Percentiles rank a stretch among this genome's conserved stretches.
phyloP scores from a whole-genome alignment of 2,113 vertebrate species.

The Tragulus kanchil region DNA sequence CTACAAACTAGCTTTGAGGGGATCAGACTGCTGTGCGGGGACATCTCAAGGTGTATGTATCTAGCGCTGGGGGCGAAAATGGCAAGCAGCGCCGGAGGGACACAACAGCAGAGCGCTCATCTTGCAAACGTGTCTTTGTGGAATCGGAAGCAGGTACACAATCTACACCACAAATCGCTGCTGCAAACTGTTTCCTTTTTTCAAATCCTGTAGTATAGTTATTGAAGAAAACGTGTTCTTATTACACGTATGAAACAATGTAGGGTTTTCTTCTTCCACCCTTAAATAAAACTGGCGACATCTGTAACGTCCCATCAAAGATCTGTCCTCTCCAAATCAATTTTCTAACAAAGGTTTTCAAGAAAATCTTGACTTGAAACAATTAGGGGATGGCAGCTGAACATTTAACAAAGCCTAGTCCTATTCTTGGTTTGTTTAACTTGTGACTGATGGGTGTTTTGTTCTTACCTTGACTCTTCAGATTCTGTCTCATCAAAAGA shows the following conservation, averaged over 20 bases:
- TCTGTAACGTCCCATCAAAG: neutral
- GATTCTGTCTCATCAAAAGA: slow-evolving; percentile 97
- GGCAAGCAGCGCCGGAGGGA: neutral
- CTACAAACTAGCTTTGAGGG: slow-evolving; percentile 90
- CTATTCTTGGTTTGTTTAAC: neutral
- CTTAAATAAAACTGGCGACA: neutral
- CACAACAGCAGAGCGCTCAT: fast-evolving
- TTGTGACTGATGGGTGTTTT: neutral
- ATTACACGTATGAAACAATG: neutral
- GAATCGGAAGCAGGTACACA: neutral
- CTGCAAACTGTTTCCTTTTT: neutral
- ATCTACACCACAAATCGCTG: neutral
- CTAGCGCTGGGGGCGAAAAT: fast-evolving
- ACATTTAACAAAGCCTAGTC: neutral
- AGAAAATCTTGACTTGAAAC: slow-evolving; percentile 18
- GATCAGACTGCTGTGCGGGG: slow-evolving; percentile 63
- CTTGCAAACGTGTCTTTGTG: neutral
- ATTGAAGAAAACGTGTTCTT: slow-evolving; percentile 42
- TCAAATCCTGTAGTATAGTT: neutral
- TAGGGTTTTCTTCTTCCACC: fast-evolving
- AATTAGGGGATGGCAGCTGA: neutral
- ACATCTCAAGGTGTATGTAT: fast-evolving
- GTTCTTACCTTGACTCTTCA: slow-evolving; percentile 94
- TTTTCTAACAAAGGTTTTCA: slow-evolving; percentile 29
- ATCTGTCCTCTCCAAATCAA: slow-evolving; percentile 57